These are phyloP conservation scores for Tamias sibiricus DNA, from an alignment of 2,113 vertebrate genomes.

Conservation along the genomic window DNA sequence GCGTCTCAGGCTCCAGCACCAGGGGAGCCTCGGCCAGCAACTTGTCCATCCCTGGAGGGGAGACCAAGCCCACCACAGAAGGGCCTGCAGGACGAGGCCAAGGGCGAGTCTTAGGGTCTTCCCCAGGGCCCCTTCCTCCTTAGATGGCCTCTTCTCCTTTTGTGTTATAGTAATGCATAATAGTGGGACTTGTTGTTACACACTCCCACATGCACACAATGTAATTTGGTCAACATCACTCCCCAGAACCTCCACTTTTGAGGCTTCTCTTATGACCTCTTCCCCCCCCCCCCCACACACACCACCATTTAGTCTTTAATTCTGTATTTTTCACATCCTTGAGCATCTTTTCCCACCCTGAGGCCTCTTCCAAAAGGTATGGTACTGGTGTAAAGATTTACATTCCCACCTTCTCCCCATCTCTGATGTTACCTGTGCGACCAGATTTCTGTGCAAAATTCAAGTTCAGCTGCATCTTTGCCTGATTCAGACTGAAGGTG, in stretches of 20 bases:
- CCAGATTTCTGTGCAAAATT: constrained; percentile 78
- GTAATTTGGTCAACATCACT: no score
- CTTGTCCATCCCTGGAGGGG: constrained; percentile 77
- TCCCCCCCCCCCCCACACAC: no score
- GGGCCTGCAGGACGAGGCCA: not conserved
- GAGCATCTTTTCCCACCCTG: not conserved
- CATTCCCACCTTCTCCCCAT: not conserved
- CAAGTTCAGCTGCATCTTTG: constrained; percentile 81
- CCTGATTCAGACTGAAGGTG: constrained; percentile 65
- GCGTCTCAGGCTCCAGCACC: not conserved
- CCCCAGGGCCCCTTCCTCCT: not conserved
- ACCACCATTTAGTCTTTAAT: no score
- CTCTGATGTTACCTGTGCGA: constrained; percentile 70
- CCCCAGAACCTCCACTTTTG: no score
- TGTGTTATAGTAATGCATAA: no score
- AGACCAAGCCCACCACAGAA: constrained; percentile 81
- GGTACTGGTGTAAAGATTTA: no score
- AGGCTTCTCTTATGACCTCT: no score
- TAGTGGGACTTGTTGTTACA: no score
- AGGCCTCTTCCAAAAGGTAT: not conserved
- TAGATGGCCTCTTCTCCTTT: not conserved
- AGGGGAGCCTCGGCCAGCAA: constrained; percentile 70
- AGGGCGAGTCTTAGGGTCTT: not conserved
- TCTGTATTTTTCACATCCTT: not conserved
- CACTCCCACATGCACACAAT: no score